Evolutionary conservation across 2,888 invertebrate species (phyloP), one percentile per base, ranked within the genome.

Genomic region (Drosophila mimetica): DNA sequence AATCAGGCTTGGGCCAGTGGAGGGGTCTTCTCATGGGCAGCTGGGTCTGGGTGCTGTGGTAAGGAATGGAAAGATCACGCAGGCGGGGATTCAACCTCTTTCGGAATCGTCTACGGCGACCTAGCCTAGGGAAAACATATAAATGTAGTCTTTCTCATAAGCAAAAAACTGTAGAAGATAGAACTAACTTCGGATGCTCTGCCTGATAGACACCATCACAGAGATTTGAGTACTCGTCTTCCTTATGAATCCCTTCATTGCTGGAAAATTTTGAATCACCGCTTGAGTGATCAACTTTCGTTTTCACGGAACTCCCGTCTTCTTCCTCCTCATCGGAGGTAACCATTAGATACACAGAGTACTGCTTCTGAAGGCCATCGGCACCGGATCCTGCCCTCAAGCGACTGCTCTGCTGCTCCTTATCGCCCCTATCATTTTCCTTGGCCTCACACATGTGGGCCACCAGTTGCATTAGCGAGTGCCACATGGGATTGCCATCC

Each of bases 1-100:
- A 42, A 4, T 78, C 78, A 2, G 28, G 61, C 28, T 78, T 86
- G 52, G 83, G 82, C 87, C 81, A 83, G 34, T 83, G 87, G n/a
- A 86, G 48, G 1, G 87, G 87, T 7, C 67, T 51, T 3, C 81
- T 59, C 2, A 52, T 20, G 0, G 46, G 41, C 18, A 44, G 18
- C 11, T 30, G 18, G 5, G 13, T 22, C 8, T 18, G 39, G 0
- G 37, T 13, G 0, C 8, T 16, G 7, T 44, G 18, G 0, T 25
- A 36, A 13, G 22, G 16, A 13, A 25, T 37, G 11, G 13, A 14
- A 1, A 34, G 16, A 0, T 60, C 64, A 2, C 1, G 14, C 1
- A 34, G 14, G 1, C 39, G 36, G 9, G 32, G 41, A 4, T 32
- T 41, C 0, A n/a, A 8, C 1, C 14, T 4, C n/a, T 14, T 61